Percentiles rank a stretch among this genome's conserved stretches.
These are phyloP conservation scores for Anser cygnoides DNA, from an alignment of 2,113 vertebrate species.

Conservation along the genomic window DNA sequence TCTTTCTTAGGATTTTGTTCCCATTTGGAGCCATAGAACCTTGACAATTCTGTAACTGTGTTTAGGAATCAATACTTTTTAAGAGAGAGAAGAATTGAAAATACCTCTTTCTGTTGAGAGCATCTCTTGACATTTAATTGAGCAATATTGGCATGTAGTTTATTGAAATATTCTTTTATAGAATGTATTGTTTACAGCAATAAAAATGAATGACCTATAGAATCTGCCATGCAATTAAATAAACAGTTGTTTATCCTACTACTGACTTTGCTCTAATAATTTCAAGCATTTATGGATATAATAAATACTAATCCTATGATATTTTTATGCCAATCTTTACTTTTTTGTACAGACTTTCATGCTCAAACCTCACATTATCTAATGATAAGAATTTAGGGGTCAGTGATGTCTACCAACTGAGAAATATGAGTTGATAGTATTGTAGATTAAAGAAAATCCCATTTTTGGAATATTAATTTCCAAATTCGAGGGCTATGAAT, in stretches of 20 bases:
- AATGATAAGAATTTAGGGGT: background rate
- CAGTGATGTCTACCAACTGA: background rate
- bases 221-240: background rate
- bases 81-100: background rate
- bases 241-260: background rate
- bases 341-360: background rate
- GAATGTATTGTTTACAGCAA: background rate
- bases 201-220: background rate
- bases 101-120: background rate
- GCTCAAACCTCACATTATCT: background rate
- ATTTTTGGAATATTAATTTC: background rate
- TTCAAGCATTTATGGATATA: background rate
- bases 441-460: background rate
- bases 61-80: background rate
- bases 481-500: background rate
- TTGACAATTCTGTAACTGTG: background rate
- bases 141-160: background rate
- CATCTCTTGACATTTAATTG: background rate
- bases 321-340: background rate
- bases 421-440: background rate
- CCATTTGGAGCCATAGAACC: background rate
- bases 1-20: background rate
- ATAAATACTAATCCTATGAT: accelerated
- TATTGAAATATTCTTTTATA: background rate
- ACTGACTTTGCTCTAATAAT: background rate